Evolutionary conservation across 2,113 vertebrate species (phyloP), one percentile per base, ranked within the genome.

Genomic region (Vombatus ursinus): DNA sequence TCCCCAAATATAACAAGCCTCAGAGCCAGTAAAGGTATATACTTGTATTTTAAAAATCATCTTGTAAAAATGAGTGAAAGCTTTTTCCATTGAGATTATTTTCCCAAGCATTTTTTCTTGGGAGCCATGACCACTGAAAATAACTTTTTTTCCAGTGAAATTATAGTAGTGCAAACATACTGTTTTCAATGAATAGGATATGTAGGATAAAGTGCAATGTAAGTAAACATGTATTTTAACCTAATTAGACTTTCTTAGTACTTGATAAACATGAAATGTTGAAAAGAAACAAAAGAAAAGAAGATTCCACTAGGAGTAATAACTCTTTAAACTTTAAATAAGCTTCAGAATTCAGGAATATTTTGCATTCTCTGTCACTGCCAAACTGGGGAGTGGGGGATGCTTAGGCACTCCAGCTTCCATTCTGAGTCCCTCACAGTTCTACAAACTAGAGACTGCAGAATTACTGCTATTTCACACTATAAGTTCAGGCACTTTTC

Each of bases 71-170:
- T 37, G 2, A 37, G 19, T 84, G 37, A 53, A 68, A 92, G 2
- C 1, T 53, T n/a, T 25, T 91, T 52, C 22, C 54, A 49, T 0
- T 2, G 84, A 51, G 68, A 47, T 54, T 50, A 49, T 50, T 50
- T 95, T 90, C 94, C 68, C 52, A 90, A 50, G 51, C 37, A 49
- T 50, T 50, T 95, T 89, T 95, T 14, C 77, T 49, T 52, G 92
- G 44, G 11, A 44, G 53, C 28, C 68, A 96, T 44, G 12, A 31
- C 9, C 53, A 91, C 22, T 94, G 51, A 53, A 93, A 90, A 91
- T 31, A 90, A 89, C 22, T 61, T 91, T 44, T 91, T 91, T 68
- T 53, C 93, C n/a, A 37, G 54, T 61, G 52, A 61, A 50, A 91
- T 93, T 61, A 50, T n/a, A 19, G 51, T 84, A 23, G 7, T 24